Evolutionary conservation across 1,140 invertebrate species (phyloP), one percentile per base, ranked within the genome.

Genomic region (Drosophila guanche): DNA sequence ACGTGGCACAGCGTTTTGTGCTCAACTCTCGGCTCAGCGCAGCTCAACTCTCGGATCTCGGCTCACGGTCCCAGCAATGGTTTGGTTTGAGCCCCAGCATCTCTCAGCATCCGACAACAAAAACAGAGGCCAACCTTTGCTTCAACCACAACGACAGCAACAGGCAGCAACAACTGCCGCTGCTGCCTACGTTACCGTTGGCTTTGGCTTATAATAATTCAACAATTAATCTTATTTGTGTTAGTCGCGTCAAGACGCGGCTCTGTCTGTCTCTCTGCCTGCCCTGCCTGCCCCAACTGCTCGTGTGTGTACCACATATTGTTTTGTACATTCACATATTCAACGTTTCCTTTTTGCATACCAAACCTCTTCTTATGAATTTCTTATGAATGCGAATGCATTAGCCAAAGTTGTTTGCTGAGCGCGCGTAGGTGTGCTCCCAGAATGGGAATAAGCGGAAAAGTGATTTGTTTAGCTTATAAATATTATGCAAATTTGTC

Each of bases 161-260:
- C 16, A 78, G 20, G n/a, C 41, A 22, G 65, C 60, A 51, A 37
- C 53, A 57, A 50, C 53, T 53, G 55, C 22, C 37, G 48, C 16
- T 25, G 50, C 78, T 57, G 58, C 76, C 79, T 76, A 80, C 76
- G 67, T 77, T 81, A 61, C 78, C 68, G 62, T 76, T 73, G 55
- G 48, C 45, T 67, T 67, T 71, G 50, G 61, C 53, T 72, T 80
- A 63, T 86, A 76, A 80, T 80, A 84, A 68, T 85, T 76, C 55
- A 67, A 84, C 80, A 72, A 85, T 80, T 84, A 85, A 85, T 84
- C 71, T 84, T 85, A 47, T 84, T 71, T 60, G 70, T 47, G 45
- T 68, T 45, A 54, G 40, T 58, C 45, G 48, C 47, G 12, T 41
- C 41, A 29, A 51, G 41, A 48, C 52, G 40, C 57, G 57, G 50